Evolutionary conservation across 2,888 invertebrate genomes (phyloP), one percentile per base, ranked within the genome.

Genomic region (Polydrusus pterygomalis): DNA sequence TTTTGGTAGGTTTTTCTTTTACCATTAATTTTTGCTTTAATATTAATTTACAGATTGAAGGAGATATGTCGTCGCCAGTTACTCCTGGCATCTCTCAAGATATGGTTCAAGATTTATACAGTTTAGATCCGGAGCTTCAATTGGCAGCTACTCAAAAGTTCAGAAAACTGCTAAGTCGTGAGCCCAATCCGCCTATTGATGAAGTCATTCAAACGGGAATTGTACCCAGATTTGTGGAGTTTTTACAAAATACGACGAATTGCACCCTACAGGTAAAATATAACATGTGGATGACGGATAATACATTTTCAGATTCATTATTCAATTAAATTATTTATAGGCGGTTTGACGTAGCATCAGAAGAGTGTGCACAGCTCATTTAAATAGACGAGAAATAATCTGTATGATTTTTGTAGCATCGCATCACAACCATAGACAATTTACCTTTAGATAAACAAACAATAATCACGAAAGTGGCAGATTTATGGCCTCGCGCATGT

Each of bases 151-250:
- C 97, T 76, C 97, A 97, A 86, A 96, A 95, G 86, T 97, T 98
- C 88, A 91, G 98, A 75, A 98, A 97, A 89, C 90, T 98, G 65
- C 89, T 98, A 69, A 97, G 97, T 80, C 92, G 95, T 87, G 98
- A 98, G 88, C 97, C 98, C 3, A 97, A 97, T 90, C 98, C 98
- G 70, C 98, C 98, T 2, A 98, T 98, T 82, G 97, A 98, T 88
- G 97, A 97, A 90, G 98, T 98, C 54, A 97, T 98, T 85, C 91
- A 93, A 81, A 95, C 96, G 75, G 98, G 97, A 82, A 96, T 98
- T 85, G 96, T 98, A 80, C 97, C 97, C 45, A 92, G 93, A 88
- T 97, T 98, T 90, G 97, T 98, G 38, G 94, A 95, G 86, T 97
- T 98, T 88, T 90, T 98, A 79, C 92, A 93, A 85, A 93, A 94